Conservation (phyloP, 1,140 invertebrate genomes). For the Araneus ventricosus region DNA sequence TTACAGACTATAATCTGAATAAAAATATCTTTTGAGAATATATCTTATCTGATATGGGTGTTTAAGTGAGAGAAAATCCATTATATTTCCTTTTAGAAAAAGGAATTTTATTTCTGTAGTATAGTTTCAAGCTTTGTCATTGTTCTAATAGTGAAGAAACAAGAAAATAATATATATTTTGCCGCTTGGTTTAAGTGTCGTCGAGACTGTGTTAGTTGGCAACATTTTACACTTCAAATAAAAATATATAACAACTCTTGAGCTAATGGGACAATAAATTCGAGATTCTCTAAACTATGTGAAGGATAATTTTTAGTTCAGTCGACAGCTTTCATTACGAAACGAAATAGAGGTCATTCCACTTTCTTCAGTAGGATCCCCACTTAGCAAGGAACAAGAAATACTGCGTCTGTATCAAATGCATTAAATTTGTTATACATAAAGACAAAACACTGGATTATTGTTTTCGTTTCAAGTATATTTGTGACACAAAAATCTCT, state of each 20-base stretch:
- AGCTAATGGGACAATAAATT: background rate
- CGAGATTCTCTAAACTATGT: background rate
- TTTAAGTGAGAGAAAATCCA: too few relatives aligned
- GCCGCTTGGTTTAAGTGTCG: too few relatives aligned
- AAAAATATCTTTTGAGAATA: too few relatives aligned
- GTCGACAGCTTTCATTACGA: background rate
- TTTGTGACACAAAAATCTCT: too few relatives aligned
- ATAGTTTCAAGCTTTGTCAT: background rate
- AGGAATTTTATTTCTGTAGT: background rate
- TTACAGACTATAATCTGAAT: too few relatives aligned
- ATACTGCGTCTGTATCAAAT: too few relatives aligned
- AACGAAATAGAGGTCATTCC: background rate
- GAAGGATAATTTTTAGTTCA: background rate
- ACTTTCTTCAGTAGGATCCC: background rate
- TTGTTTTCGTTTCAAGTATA: too few relatives aligned
- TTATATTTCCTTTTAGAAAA: background rate
- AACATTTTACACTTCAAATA: background rate
- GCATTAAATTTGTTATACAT: too few relatives aligned
- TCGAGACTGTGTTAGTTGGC: background rate
- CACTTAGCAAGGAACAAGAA: background rate
- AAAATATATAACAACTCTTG: background rate
- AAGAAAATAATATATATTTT: background rate
- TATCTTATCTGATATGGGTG: too few relatives aligned
- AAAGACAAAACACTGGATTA: too few relatives aligned
- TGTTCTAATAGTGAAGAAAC: background rate